Base-by-base conservation (phyloP, 2,797 vertebrate species). In the Kryptolebias ocellatus region DNA sequence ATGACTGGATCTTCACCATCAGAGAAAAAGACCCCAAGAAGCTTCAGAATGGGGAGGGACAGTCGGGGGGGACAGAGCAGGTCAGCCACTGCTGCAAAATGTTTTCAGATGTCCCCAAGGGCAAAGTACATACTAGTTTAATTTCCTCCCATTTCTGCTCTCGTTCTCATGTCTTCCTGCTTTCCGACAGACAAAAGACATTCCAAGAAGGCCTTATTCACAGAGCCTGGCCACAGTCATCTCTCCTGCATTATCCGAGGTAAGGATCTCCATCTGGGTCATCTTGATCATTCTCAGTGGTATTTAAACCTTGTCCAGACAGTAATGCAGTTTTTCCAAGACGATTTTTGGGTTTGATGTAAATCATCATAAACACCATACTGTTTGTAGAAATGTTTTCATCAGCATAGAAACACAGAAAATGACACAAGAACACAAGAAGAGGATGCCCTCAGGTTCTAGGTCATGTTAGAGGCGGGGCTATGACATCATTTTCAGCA, bases 1-100 rank as follows among this genome's bases (percentile, higher is more conserved):
- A 94, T 3, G 95, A 95, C 82, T 99, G 98, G 98, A 96, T 96
- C 89, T 99, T 99, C 85, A 99, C 98, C 53, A 97, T 97, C 85
- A 90, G 95, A 78, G 96, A 98, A 88, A 97, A 93, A 91, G 96
- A 98, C 77, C 96, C 95, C 54, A 96, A 96, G 89, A 97, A 94
- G 79, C 93, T 99, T 27, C 95, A 96, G 85, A 98, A 99, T 0
- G 96, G 97, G 70, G 95, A 95, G 67, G 94, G 94, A 1, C 95
- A 94, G 76, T 93, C 92, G 0, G 94, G 90, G 3, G 92, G 93
- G 3, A 88, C 92, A 76, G 94, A 94, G 65, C 94, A 97, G 95
- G 96, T 96, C 72, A 67, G 67, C n/a, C 18, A 2, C 0, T 16
- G 52, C 20, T 1, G 37, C 12, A 34, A 5, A 37, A 4, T 7